Conservation (phyloP, 2,113 vertebrate genomes). For the Chloropsis hardwickii region DNA sequence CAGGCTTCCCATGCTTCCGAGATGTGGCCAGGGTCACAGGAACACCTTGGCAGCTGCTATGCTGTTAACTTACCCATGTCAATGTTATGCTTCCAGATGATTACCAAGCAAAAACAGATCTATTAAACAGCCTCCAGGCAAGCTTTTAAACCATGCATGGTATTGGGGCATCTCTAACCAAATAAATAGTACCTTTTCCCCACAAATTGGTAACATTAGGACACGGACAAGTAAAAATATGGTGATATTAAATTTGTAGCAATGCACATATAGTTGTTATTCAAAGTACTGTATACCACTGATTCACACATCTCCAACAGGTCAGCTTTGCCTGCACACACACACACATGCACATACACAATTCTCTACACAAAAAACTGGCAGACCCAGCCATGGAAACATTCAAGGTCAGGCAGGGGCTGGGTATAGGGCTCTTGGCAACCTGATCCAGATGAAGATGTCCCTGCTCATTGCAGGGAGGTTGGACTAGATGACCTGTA, state of each 20-base stretch:
- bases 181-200: not conserved
- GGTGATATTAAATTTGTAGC: not conserved
- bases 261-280: not conserved
- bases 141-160: not conserved
- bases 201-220: not conserved
- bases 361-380: not conserved
- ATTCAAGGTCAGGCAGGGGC: not conserved
- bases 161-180: not conserved
- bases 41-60: not conserved
- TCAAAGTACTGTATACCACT: not conserved
- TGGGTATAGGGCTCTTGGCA: not conserved
- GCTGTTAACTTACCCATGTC: not conserved
- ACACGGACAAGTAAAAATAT: not conserved
- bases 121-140: not conserved
- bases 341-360: not conserved
- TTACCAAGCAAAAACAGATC: not conserved
- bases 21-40: not conserved
- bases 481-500: not conserved
- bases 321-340: not conserved
- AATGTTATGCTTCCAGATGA: not conserved
- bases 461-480: not conserved
- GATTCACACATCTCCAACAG: not conserved
- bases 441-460: not conserved
- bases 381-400: not conserved
- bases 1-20: not conserved